Evolutionary conservation across 2,888 invertebrate species (phyloP).

Genomic region (Dryomyza anilis): DNA sequence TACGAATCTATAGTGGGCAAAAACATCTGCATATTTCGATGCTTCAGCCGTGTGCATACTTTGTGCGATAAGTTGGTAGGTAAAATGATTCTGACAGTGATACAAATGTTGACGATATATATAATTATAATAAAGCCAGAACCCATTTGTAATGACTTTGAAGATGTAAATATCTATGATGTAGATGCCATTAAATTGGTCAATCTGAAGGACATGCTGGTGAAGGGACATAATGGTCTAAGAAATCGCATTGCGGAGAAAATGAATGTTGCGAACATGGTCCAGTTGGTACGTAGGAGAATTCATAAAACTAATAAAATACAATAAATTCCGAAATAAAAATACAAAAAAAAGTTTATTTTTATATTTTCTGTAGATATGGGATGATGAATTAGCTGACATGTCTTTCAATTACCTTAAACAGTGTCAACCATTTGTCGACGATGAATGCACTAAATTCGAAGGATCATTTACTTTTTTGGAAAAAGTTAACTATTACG

Average conservation of each 20-base stretch:
- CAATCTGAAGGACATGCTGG: constrained; percentile 18
- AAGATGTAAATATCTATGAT: background rate
- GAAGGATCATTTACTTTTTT: background rate
- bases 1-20: no score
- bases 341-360: background rate
- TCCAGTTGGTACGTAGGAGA: constrained; percentile 32
- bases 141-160: background rate
- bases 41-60: constrained; percentile 6
- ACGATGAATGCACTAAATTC: constrained; percentile 4
- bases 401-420: background rate
- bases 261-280: constrained; percentile 39
- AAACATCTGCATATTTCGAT: no score
- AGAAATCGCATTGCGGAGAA: constrained; percentile 38
- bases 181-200: background rate
- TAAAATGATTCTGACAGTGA: background rate
- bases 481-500: background rate
- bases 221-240: constrained; percentile 39
- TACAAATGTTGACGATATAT: background rate
- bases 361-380: background rate
- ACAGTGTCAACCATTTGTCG: no score
- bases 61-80: constrained; percentile 2
- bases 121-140: no score
- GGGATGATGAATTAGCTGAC: constrained; percentile 6
- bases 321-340: background rate
- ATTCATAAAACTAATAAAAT: background rate